Percentiles rank a stretch among this genome's conserved stretches.
These are phyloP conservation scores for Schizothorax lantsangensis DNA, from an alignment of 2,797 vertebrate species.

Conservation along the genomic window DNA sequence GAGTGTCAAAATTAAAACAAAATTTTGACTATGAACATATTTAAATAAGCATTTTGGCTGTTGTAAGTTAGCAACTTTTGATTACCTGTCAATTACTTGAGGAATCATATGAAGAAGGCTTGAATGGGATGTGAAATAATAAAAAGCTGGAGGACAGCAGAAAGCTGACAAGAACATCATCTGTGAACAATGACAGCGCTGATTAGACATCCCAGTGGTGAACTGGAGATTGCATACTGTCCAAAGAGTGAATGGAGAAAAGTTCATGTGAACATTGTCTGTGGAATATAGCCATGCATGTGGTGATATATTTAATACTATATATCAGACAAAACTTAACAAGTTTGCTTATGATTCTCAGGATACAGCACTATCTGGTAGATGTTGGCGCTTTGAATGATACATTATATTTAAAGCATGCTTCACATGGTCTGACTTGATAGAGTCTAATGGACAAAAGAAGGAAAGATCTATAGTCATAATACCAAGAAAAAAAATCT, in stretches of 20 bases:
- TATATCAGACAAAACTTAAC: neutral
- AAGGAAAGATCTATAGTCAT: neutral
- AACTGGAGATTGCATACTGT: neutral
- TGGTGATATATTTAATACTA: neutral
- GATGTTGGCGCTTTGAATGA: neutral
- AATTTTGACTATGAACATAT: neutral
- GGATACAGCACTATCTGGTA: neutral
- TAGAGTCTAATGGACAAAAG: neutral
- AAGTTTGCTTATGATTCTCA: neutral
- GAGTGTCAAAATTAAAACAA: neutral
- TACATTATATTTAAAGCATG: neutral
- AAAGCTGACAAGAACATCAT: neutral
- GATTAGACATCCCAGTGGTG: neutral
- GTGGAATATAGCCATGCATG: neutral
- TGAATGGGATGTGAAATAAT: neutral
- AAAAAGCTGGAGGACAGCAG: neutral
- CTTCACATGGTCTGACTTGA: neutral
- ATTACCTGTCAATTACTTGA: neutral
- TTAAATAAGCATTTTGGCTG: neutral
- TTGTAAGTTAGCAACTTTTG: neutral
- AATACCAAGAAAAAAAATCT: neutral
- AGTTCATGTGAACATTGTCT: neutral
- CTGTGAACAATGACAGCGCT: neutral
- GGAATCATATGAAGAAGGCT: neutral
- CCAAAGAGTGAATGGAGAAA: neutral